Percentiles rank a stretch among this genome's conserved stretches.
Conservation (phyloP, 2,113 vertebrate species). For the Heteronetta atricapilla region DNA sequence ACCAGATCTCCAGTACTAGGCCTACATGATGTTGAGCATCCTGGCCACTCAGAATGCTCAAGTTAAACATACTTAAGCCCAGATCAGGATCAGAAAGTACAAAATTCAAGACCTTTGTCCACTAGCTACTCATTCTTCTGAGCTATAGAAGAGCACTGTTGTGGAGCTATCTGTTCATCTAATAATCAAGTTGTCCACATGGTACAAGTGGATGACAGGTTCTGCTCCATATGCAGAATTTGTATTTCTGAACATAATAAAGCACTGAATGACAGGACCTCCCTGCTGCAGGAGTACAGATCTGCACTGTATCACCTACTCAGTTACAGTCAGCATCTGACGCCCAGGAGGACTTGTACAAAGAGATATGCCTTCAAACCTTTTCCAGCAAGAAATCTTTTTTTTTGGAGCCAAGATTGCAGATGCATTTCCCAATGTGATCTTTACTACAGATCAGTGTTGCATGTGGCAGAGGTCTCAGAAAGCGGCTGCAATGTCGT, state of each 20-base stretch:
- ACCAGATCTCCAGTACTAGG: not conserved
- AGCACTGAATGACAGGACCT: not conserved
- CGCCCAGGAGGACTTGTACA: not conserved
- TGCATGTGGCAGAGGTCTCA: not conserved
- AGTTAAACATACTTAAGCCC: rapidly evolving
- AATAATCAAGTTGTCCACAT: not conserved
- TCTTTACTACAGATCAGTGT: not conserved
- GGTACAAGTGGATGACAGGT: rapidly evolving
- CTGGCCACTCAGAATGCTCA: not conserved
- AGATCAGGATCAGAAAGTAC: not conserved
- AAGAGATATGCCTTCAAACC: not conserved
- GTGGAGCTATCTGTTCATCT: not conserved
- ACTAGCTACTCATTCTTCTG: not conserved
- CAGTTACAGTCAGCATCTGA: not conserved
- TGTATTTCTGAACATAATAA: not conserved
- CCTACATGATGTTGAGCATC: not conserved
- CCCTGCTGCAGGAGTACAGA: too few species aligned
- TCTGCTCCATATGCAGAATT: not conserved
- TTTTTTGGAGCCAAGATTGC: too few species aligned
- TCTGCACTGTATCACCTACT: not conserved
- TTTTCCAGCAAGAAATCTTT: too few species aligned
- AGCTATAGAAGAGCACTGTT: not conserved
- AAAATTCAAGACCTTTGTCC: not conserved
- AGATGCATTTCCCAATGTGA: not conserved
- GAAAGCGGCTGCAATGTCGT: too few species aligned